These are phyloP conservation scores for Cremastinae sp. DNA, from an alignment of 2,888 invertebrate species.

Conservation along the genomic window DNA sequence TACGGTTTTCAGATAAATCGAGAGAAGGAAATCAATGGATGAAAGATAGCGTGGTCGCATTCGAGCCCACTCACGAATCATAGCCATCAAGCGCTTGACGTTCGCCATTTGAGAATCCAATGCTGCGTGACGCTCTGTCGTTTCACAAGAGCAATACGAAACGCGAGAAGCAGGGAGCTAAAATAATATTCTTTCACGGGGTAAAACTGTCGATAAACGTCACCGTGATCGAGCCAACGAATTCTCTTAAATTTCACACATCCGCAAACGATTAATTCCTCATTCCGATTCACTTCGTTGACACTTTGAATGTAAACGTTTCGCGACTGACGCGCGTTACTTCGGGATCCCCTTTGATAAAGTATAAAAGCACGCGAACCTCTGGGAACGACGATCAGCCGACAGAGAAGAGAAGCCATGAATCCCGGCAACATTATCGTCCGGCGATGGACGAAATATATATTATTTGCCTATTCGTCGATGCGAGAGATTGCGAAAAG, in stretches of 20 bases:
- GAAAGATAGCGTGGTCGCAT: slow-evolving; percentile 22
- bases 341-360: slow-evolving; percentile 13
- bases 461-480: slow-evolving; percentile 1
- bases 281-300: no score
- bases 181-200: slow-evolving; percentile 5
- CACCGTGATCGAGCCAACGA: background rate
- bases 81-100: slow-evolving; percentile 24
- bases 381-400: slow-evolving; percentile 71
- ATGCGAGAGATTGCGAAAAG: slow-evolving; percentile 14
- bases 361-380: no score
- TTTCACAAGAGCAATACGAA: slow-evolving; percentile 29
- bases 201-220: background rate
- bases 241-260: no score
- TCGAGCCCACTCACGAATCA: slow-evolving; percentile 6
- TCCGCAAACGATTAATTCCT: no score
- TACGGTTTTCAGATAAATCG: background rate
- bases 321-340: background rate
- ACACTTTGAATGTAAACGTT: background rate
- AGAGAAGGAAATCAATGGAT: slow-evolving; percentile 9
- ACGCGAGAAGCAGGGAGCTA: slow-evolving; percentile 10
- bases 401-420: slow-evolving; percentile 73
- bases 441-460: slow-evolving; percentile 44
- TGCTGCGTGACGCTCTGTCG: slow-evolving; percentile 44
- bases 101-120: slow-evolving; percentile 25
- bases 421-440: slow-evolving; percentile 73